Conservation (phyloP, 2,113 vertebrate genomes). For the Oceanodroma tethys region DNA sequence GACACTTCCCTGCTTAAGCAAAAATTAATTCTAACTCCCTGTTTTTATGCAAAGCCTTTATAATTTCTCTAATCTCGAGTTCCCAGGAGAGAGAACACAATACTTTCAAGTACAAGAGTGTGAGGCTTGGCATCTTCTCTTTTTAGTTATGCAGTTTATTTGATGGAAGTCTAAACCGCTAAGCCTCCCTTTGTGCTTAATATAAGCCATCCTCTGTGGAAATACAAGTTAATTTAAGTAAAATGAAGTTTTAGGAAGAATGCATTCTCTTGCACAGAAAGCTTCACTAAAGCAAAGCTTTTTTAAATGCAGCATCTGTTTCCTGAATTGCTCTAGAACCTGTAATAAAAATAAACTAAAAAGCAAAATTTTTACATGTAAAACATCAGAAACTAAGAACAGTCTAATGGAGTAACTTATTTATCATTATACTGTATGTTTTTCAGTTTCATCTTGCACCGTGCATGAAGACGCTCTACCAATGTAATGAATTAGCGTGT, state of each 20-base stretch:
- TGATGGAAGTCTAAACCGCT: slow-evolving; percentile 59
- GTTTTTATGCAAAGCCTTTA: slow-evolving; percentile 65
- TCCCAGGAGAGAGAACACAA: slow-evolving; percentile 50
- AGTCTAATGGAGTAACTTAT: neutral
- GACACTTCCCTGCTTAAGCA: slow-evolving; percentile 67
- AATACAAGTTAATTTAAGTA: slow-evolving; percentile 70
- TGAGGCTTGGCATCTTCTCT: slow-evolving; percentile 36
- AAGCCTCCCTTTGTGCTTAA: slow-evolving; percentile 61
- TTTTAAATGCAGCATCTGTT: slow-evolving; percentile 40
- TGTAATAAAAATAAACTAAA: neutral
- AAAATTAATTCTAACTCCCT: slow-evolving; percentile 68
- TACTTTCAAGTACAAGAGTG: slow-evolving; percentile 53
- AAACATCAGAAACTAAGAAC: neutral
- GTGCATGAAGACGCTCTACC: neutral
- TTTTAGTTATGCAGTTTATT: slow-evolving; percentile 63
- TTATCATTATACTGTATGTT: neutral
- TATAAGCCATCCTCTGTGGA: slow-evolving; percentile 62
- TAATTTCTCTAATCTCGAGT: slow-evolving; percentile 64
- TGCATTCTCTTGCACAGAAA: slow-evolving; percentile 44
- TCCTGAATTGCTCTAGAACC: slow-evolving; percentile 25
- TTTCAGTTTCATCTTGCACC: neutral
- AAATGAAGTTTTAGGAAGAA: slow-evolving; percentile 69
- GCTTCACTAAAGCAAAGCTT: slow-evolving; percentile 2
- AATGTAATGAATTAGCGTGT: neutral
- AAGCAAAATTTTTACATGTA: neutral